Base-by-base conservation (phyloP, 2,888 invertebrate genomes). In the Eurytoma adleriae region DNA sequence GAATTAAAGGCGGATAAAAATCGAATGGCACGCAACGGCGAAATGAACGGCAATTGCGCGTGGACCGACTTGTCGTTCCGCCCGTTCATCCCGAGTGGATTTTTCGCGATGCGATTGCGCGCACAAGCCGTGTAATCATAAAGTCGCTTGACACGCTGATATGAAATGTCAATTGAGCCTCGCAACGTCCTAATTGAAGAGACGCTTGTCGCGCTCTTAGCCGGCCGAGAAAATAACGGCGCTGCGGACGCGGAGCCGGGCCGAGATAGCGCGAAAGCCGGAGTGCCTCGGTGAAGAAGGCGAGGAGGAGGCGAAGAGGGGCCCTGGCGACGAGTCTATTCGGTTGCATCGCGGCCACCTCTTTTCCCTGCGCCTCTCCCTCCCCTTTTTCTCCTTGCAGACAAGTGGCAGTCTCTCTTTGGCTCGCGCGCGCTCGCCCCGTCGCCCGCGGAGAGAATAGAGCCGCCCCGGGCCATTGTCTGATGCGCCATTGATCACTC, bases 401-500 rank as follows among this genome's bases (percentile, higher is more conserved):
- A 64, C 71, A 72, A 78, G 72, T 68, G 78, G 70, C 72, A 50
- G 66, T 30, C 64, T 61, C 69, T 56, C 57, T 76, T 56, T 57
- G 30, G 30, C 27, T 56, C 52, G 3, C 48, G 20, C 57, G 16
- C 24, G 24, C 54, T 48, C 56, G 52, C 48, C 18, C 52, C 61
- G 27, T 52, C 59, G 27, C 54, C 20, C 73, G 40, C 40, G 50
- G 14, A 52, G 54, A 80, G 77, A 80, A 80, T 64, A 77, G 80
- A 70, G 57, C n/a, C 80, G 76, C 80, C 68, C 72, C 18, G 27
- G 69, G 80, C 67, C 70, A 80, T 80, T 80, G 80, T 80, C 80
- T 78, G 80, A 70, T 66, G 69, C 69, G 77, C 77, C 80, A 80
- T 80, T 80, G 80, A 80, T 78, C 80, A 80, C 73, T 70, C 78